Conservation (phyloP, 2,888 invertebrate genomes). For the Metalampra italica region DNA sequence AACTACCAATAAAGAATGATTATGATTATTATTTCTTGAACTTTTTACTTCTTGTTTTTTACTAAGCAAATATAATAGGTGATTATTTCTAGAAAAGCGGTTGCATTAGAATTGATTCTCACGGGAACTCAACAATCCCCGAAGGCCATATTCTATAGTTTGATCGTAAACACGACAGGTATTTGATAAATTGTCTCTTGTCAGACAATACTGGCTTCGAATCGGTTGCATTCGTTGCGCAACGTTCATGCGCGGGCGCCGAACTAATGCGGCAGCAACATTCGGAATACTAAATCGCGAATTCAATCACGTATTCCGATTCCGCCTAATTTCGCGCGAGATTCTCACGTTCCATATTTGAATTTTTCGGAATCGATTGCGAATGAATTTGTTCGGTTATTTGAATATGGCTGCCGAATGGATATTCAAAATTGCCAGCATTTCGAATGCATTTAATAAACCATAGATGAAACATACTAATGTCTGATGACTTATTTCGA, state of each 20-base stretch:
- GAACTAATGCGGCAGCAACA: conserved; percentile 17
- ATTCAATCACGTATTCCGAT: conserved; percentile 45
- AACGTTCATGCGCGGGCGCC: conserved; percentile 34
- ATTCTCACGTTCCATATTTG: conserved; percentile 49
- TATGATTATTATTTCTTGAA: no score
- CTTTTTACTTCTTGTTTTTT: no score
- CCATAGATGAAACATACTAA: no score
- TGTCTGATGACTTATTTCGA: no score
- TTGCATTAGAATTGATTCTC: neutral
- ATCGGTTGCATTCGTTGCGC: conserved; percentile 22
- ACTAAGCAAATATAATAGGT: no score
- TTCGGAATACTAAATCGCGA: conserved; percentile 45
- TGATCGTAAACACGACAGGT: conserved; percentile 3
- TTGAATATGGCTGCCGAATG: neutral
- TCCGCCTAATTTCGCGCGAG: conserved; percentile 37
- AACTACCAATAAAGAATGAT: no score
- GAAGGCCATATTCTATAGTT: conserved; percentile 17
- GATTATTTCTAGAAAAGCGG: neutral
- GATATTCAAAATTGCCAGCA: no score
- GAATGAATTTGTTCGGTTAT: neutral
- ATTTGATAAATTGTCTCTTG: conserved; percentile 48
- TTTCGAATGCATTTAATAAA: no score
- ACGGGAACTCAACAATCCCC: neutral
- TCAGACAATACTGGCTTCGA: conserved; percentile 27
- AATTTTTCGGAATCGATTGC: conserved; percentile 32